These are phyloP conservation scores for Xestobium rufovillosum DNA, from an alignment of 2,888 invertebrate species.

Conservation along the genomic window DNA sequence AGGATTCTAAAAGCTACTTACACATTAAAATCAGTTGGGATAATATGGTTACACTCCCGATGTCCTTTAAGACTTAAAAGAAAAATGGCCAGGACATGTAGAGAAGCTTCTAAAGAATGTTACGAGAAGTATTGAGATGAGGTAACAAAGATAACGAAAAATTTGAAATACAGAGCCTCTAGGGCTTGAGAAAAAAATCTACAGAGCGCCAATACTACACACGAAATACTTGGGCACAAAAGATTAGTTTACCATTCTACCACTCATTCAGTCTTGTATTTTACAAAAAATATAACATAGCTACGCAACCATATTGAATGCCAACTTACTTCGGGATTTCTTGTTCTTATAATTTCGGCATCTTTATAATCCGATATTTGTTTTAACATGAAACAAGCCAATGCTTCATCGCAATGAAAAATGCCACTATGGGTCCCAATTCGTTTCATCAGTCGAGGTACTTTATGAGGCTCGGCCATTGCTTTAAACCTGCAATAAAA, in stretches of 20 bases:
- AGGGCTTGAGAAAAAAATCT: no score
- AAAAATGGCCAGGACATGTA: no score
- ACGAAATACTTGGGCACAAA: no score
- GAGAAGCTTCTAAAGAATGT: no score
- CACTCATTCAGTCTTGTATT: no score
- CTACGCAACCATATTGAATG: background rate
- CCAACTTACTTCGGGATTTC: conserved; percentile 46
- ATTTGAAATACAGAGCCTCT: no score
- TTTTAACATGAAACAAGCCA: conserved; percentile 90
- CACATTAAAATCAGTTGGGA: no score
- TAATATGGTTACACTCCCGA: no score
- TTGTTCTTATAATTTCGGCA: conserved; percentile 69
- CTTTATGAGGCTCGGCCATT: conserved; percentile 38
- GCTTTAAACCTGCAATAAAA: conserved; percentile 32
- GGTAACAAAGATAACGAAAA: no score
- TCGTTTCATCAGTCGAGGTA: conserved; percentile 34
- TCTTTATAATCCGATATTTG: conserved; percentile 70
- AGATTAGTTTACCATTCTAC: no score
- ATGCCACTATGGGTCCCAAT: conserved; percentile 75
- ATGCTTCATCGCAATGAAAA: conserved; percentile 90
- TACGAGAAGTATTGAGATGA: no score
- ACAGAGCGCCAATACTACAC: conserved; percentile 4
- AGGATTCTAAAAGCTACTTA: conserved; percentile 58
- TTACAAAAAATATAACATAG: background rate
- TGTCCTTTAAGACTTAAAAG: no score